Percentiles rank a stretch among this genome's conserved stretches.
Evolutionary conservation across 2,113 vertebrate genomes (phyloP).

Genomic region (Dicerorhinus sumatrensis): DNA sequence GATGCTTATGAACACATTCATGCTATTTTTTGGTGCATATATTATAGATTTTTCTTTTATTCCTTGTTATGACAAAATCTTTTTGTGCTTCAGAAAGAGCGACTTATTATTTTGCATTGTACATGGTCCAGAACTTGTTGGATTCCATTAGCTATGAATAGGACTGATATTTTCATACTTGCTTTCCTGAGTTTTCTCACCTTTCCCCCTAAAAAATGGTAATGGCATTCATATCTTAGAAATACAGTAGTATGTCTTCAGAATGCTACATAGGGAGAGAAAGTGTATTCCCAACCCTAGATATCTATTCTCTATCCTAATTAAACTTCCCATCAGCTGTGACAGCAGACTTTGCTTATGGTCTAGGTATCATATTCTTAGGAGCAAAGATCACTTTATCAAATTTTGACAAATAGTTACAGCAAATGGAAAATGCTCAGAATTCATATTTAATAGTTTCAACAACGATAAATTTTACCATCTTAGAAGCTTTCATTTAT

Average conservation of each 20-base stretch:
- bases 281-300: background rate
- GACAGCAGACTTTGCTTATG: background rate
- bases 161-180: background rate
- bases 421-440: background rate
- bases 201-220: constrained; percentile 7
- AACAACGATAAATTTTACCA: constrained; percentile 23
- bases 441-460: constrained; percentile 37
- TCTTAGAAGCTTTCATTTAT: constrained; percentile 48
- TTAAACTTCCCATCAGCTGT: constrained; percentile 34
- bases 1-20: background rate
- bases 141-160: background rate
- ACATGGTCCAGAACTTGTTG: background rate
- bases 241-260: constrained; percentile 2
- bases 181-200: background rate
- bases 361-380: constrained; percentile 3
- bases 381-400: constrained; percentile 46
- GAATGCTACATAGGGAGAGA: background rate
- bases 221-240: background rate
- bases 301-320: background rate
- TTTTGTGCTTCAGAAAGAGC: background rate
- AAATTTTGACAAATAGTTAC: background rate
- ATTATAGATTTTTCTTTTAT: background rate
- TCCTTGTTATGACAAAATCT: background rate
- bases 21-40: background rate
- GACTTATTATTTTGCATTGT: background rate